Base-by-base conservation (phyloP, 2,888 invertebrate species). In the Melinaea menophilus region DNA sequence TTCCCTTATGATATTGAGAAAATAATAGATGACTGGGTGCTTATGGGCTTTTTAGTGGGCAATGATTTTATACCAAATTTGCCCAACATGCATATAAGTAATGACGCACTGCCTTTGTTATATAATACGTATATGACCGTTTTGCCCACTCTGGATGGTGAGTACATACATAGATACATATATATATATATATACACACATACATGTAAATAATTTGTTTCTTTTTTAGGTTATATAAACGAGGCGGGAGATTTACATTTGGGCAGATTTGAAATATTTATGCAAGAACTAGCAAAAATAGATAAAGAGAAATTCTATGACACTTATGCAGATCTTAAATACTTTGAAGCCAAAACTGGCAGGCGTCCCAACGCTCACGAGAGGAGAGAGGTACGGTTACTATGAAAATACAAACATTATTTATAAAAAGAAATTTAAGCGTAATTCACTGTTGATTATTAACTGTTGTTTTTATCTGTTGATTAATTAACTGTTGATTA, bases 1-100 rank as follows among this genome's bases (percentile, higher is more conserved):
- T 97, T 98, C 82, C 84, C 90, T 1, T 98, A 93, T 82, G 95
- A 98, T 81, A 92, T 98, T 72, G 98, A 99, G 79, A 94, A 94
- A 69, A 93, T 99, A 61, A 97, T 99, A 35, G 99, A 99, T 79
- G 99, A 99, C 83, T 99, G 99, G 99, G 95, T 99, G 37, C 84
- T 99, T 22, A 97, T 99, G 97, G 97, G 98, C 0, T 99, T 99
- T 82, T 88, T 99, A 34, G 97, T 99, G 11, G 99, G 99, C 69
- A 99, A 99, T 80, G 99, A 99, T 86, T 99, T 99, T 85, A 96
- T 99, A 75, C 99, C 99, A 0, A 94, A 98, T 90, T 91, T 99
- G 69, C 99, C 99, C 2, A 95, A 98, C 84, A 92, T 99, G 82
- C 98, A 99, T 83, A 99, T 99, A 71, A 94, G 94, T 72, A 95